These are phyloP conservation scores for Sabatieria punctata DNA, from an alignment of 2,888 invertebrate genomes.

Conservation along the genomic window DNA sequence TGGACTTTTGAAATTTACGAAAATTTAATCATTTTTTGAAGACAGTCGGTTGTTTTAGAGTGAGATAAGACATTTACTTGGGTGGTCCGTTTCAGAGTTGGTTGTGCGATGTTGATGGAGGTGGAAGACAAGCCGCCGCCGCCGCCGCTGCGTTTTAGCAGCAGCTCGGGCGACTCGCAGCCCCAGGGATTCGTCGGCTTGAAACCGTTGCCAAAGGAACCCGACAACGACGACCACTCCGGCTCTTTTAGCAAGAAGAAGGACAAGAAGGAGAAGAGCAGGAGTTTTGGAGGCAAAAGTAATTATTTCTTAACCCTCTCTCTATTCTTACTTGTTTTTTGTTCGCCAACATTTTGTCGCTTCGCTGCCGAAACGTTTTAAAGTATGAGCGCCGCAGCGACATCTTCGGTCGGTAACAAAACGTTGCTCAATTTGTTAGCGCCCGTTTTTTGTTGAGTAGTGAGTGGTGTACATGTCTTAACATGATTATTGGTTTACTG, in stretches of 20 bases:
- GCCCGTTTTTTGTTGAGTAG: too few relatives aligned
- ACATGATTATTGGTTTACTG: too few relatives aligned
- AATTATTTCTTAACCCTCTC: not conserved
- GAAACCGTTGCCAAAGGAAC: slow-evolving; percentile 3
- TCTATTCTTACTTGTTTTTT: not conserved
- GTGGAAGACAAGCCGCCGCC: slow-evolving; percentile 29
- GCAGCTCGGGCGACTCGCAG: not conserved
- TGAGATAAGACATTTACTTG: too few relatives aligned
- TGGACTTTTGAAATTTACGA: not conserved
- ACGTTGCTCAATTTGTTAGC: too few relatives aligned
- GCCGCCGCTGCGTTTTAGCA: slow-evolving; percentile 23
- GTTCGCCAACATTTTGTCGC: not conserved
- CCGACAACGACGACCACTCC: slow-evolving; percentile 11
- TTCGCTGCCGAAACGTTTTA: not conserved
- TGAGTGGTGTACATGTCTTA: too few relatives aligned
- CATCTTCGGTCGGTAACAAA: too few relatives aligned
- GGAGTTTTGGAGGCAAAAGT: slow-evolving; percentile 13
- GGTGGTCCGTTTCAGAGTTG: too few relatives aligned
- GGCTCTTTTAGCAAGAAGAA: slow-evolving; percentile 2
- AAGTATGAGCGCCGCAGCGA: too few relatives aligned
- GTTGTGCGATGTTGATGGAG: slow-evolving; percentile 15
- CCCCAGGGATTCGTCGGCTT: not conserved
- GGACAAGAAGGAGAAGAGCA: slow-evolving; percentile 15
- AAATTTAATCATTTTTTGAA: not conserved
- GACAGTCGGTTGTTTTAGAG: too few relatives aligned